Evolutionary conservation across 1,140 invertebrate genomes (phyloP).

Genomic region (Microplitis mediator): DNA sequence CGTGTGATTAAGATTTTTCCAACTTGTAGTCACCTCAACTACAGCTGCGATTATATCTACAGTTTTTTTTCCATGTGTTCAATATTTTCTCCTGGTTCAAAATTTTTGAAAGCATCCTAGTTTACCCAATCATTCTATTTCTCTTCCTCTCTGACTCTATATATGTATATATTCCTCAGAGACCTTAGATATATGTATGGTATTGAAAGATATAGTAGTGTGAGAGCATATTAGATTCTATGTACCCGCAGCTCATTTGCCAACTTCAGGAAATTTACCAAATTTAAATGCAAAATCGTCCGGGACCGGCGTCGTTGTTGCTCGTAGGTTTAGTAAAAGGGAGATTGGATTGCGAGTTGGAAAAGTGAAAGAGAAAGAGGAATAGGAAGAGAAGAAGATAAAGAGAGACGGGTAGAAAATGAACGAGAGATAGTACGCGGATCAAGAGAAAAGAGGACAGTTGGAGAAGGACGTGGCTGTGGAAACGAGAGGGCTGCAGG

Average conservation of each 20-base stretch:
- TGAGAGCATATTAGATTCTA: conserved; percentile 48
- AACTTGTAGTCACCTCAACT: too few relatives aligned
- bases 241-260: conserved; percentile 59
- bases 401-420: neutral
- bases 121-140: too few relatives aligned
- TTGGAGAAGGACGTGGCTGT: conserved; percentile 17
- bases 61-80: too few relatives aligned
- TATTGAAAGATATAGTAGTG: conserved; percentile 40
- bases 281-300: conserved; percentile 62
- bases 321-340: conserved; percentile 18
- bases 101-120: too few relatives aligned
- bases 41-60: too few relatives aligned
- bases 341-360: conserved; percentile 34
- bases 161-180: conserved; percentile 36
- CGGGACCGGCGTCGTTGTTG: conserved; percentile 24
- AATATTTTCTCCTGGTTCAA: too few relatives aligned
- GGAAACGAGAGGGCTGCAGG: conserved; percentile 38
- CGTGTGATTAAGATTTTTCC: too few relatives aligned
- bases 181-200: conserved; percentile 45
- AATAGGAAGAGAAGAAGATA: conserved; percentile 23
- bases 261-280: conserved; percentile 59
- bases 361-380: conserved; percentile 30
- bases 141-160: too few relatives aligned
- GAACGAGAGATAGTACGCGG: conserved; percentile 15
- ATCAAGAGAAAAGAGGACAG: conserved; percentile 6